Conservation (phyloP, 2,113 vertebrate species). For the Budorcas taxicolor region DNA sequence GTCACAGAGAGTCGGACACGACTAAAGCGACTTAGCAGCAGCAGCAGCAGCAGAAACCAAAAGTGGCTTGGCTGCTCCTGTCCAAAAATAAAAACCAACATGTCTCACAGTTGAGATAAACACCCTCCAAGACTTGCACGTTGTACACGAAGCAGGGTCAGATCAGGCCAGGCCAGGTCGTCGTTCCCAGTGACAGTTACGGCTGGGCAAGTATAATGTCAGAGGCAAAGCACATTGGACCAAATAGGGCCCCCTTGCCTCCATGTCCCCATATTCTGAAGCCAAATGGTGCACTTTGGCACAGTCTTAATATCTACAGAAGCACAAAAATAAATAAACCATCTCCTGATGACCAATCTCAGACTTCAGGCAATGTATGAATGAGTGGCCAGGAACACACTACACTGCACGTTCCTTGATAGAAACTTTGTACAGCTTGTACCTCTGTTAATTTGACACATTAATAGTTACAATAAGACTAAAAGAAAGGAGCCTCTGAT, state of each 20-base stretch:
- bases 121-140: background rate
- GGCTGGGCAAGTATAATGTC: background rate
- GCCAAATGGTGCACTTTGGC: background rate
- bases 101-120: background rate
- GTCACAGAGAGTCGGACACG: too few species aligned
- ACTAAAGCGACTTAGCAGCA: too few species aligned
- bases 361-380: background rate
- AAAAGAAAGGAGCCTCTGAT: background rate
- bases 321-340: background rate
- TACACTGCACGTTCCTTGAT: background rate
- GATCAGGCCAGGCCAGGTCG: background rate
- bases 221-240: background rate
- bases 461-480: background rate
- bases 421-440: background rate
- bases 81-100: slow-evolving; percentile 50
- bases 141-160: background rate
- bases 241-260: background rate
- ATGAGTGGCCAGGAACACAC: background rate
- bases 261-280: background rate
- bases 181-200: background rate
- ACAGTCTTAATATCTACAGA: background rate
- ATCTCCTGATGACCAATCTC: background rate
- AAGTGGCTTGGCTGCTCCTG: slow-evolving; percentile 28
- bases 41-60: background rate
- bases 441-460: background rate